phyloP scores from a whole-genome alignment of 1,140 invertebrate species.

The Acromyrmex echinatior region DNA sequence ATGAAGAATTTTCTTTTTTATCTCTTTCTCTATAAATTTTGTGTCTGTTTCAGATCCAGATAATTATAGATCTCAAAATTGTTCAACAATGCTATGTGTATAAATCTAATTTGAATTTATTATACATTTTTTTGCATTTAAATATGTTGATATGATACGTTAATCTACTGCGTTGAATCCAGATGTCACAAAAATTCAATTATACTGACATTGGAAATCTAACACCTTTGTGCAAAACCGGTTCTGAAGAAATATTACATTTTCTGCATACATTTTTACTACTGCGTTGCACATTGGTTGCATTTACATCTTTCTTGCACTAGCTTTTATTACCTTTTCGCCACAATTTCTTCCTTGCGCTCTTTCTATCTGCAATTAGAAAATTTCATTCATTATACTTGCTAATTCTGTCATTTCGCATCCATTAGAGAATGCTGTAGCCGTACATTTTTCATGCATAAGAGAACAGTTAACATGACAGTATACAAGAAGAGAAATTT shows the following conservation, averaged over 20 bases:
- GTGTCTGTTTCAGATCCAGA: too few species aligned
- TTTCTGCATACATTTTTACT: background rate
- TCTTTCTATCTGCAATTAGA: constrained; percentile 24
- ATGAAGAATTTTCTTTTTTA: background rate
- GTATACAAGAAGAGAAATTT: constrained; percentile 11
- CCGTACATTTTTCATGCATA: constrained; percentile 30
- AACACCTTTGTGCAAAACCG: background rate
- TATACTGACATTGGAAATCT: background rate
- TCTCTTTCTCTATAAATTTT: background rate
- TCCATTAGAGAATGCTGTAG: background rate
- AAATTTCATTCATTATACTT: constrained; percentile 55
- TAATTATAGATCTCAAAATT: too few species aligned
- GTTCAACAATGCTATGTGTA: background rate
- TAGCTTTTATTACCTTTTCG: constrained; percentile 24
- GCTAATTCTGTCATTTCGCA: constrained; percentile 40
- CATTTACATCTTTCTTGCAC: constrained; percentile 9
- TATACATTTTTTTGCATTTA: background rate
- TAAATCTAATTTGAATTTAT: background rate
- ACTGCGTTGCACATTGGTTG: background rate
- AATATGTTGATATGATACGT: background rate
- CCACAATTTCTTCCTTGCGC: constrained; percentile 12
- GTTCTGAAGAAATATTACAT: background rate
- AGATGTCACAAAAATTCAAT: background rate
- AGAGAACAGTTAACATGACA: background rate
- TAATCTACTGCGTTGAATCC: background rate